Conservation (phyloP, 2,797 vertebrate species). For the Phoebastria nigripes region DNA sequence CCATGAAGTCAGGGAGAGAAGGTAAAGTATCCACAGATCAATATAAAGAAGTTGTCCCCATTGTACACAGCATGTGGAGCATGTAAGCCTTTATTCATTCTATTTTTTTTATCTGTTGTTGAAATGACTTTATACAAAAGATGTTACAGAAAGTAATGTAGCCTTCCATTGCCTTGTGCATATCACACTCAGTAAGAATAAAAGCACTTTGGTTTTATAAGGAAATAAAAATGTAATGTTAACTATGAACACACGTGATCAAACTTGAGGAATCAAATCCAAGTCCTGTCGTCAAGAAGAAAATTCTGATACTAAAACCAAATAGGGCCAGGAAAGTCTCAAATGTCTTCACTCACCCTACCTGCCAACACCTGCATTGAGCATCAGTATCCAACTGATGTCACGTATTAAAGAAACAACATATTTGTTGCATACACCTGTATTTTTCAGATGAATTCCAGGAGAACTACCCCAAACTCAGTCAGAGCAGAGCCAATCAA, state of each 20-base stretch:
- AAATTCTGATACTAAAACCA: background rate
- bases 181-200: background rate
- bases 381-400: background rate
- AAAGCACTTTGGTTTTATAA: background rate
- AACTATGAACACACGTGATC: background rate
- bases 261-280: background rate
- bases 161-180: background rate
- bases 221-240: background rate
- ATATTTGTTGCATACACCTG: background rate
- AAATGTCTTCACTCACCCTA: background rate
- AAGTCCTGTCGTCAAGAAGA: background rate
- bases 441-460: background rate
- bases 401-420: background rate
- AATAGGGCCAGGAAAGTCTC: background rate
- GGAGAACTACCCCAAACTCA: background rate
- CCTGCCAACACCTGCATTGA: background rate
- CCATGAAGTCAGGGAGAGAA: background rate
- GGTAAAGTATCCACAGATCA: background rate
- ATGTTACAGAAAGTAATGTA: background rate
- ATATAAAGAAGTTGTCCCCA: background rate
- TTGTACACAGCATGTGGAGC: background rate
- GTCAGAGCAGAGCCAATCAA: background rate
- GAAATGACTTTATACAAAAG: background rate
- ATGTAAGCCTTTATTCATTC: background rate
- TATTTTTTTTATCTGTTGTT: background rate